These are phyloP conservation scores for Hypanus sabinus DNA, from an alignment of 2,113 vertebrate species.

Conservation along the genomic window DNA sequence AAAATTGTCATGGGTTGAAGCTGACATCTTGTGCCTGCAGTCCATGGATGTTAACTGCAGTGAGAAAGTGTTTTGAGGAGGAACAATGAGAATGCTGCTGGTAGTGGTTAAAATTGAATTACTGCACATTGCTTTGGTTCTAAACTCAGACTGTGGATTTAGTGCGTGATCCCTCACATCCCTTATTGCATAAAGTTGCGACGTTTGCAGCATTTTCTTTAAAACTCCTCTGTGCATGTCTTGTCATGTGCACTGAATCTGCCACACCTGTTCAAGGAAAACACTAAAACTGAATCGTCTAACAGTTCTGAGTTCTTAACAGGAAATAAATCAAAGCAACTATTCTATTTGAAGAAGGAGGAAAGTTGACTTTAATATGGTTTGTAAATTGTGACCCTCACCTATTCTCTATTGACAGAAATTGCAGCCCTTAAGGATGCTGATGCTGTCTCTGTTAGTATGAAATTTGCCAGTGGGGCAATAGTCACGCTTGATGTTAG, in stretches of 20 bases:
- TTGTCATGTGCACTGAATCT: neutral
- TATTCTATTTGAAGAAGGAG: neutral
- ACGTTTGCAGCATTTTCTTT: neutral
- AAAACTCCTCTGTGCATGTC: neutral
- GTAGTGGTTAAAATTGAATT: neutral
- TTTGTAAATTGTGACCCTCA: neutral
- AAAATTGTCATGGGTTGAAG: neutral
- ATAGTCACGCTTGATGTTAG: slow-evolving; percentile 46
- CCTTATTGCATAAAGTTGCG: no score
- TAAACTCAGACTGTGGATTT: neutral
- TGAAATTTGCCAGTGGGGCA: slow-evolving; percentile 45
- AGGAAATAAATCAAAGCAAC: neutral
- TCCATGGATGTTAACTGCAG: neutral
- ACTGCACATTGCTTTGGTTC: neutral
- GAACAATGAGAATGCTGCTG: neutral
- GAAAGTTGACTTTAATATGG: neutral
- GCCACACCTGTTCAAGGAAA: neutral
- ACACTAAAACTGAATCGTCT: neutral
- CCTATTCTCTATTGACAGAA: slow-evolving; percentile 39
- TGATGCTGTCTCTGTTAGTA: slow-evolving; percentile 43
- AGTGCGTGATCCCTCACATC: neutral
- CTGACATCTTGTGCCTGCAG: neutral
- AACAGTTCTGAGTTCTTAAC: neutral
- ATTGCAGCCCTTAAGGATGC: slow-evolving; percentile 45
- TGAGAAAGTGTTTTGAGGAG: neutral